Evolutionary conservation across 2,888 invertebrate species (phyloP).

Genomic region (Caenorhabditis sp.): DNA sequence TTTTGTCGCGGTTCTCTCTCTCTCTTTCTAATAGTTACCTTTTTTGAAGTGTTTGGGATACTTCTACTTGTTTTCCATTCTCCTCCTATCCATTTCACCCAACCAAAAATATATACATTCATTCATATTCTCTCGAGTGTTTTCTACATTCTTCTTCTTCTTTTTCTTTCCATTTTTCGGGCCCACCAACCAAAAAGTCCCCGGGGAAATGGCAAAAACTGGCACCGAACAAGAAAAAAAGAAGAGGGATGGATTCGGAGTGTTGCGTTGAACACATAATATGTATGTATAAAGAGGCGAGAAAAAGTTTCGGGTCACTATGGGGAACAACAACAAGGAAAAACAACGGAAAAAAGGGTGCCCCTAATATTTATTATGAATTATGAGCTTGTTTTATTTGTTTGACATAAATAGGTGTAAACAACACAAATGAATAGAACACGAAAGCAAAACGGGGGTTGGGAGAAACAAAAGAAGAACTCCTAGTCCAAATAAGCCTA

Average conservation of each 20-base stretch:
- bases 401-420: neutral
- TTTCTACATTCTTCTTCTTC: neutral
- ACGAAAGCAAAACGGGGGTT: neutral
- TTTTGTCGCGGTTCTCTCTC: too few relatives aligned
- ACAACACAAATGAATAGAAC: neutral
- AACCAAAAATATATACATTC: neutral
- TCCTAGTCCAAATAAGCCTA: too few relatives aligned
- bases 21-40: too few relatives aligned
- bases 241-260: too few relatives aligned
- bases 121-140: neutral
- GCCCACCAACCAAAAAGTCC: neutral
- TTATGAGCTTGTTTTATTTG: neutral
- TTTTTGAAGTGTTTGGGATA: neutral
- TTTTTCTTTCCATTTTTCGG: neutral
- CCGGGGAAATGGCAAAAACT: neutral
- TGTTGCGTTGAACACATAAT: neutral
- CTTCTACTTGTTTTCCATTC: constrained; percentile 1
- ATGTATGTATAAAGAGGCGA: neutral
- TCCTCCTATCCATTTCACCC: constrained; percentile 4
- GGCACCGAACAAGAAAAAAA: too few relatives aligned
- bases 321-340: neutral
- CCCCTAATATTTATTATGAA: neutral
- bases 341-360: neutral
- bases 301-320: neutral
- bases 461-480: neutral